Base-by-base conservation (phyloP, 1,140 invertebrate genomes). In the Triops longicaudatus region DNA sequence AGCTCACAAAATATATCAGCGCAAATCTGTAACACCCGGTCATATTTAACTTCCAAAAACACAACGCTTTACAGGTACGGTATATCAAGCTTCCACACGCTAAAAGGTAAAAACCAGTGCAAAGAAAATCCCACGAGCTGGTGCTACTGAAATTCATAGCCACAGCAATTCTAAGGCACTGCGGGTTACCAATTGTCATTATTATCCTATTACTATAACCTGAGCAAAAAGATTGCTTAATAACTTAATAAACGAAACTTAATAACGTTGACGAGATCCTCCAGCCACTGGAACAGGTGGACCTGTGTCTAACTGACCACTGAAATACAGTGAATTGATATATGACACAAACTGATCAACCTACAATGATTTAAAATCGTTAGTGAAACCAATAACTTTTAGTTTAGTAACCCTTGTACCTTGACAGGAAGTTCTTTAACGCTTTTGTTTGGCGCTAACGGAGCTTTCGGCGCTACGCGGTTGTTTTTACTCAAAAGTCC, bases 291-390 rank as follows among this genome's bases (percentile, higher is more conserved):
- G 27, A 31, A 11, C 14, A 73, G 27, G 27, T 22, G 73, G 27
- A 1, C 37, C 27, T 6, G 27, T 41, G 73, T 73, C 37, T 12
- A 73, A 41, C 22, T 73, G 27, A n/a, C 74, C 74, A 17, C 26
- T 75, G 37, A 75, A 75, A 44, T 75, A 75, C 37, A 75, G 17
- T 10, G 74, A 28, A 43, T 75, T 75, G 74, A 75, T 75, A 11
- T 7, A 31, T 5, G 37, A 27, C n/a, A 75, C 74, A 27, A 75
- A 75, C 37, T 42, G 74, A 7, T 75, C 74, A 0, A 75, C 37
- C 44, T 75, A 17, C 74, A 10, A 75, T 12, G 6, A 7, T 6
- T 14, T 6, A 63, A n/a, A 63, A 22, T 63, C 11, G 6, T 22
- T 0, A 63, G 17, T 63, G 22, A 63, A 63, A 17, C 31, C 2